Base-by-base conservation (phyloP, 2,113 vertebrate species). In the Lagenorhynchus albirostris region DNA sequence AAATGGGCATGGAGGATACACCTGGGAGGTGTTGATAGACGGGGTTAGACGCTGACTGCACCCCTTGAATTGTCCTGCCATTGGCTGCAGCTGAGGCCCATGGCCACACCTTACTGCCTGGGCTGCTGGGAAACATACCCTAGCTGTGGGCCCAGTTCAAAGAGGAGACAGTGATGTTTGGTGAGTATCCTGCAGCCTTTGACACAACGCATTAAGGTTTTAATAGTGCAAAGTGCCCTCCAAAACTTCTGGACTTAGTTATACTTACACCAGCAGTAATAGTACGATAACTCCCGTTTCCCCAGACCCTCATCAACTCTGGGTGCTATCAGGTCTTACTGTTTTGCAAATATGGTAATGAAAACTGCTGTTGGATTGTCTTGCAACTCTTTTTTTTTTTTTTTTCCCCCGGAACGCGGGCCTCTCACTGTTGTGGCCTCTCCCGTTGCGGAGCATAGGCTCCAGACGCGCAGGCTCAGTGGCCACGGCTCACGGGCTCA, bases 1-100 rank as follows among this genome's bases (percentile, higher is more conserved):
- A 25, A 62, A 44, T 10, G 33, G 18, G 11, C 31, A 2, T 8
- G 58, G 55, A 60, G 31, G 13, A 15, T 17, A 21, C 10, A 17
- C n/a, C 55, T 77, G 62, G 23, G n/a, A 36, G 15, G 14, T 70
- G 63, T 4, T 29, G 4, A 14, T 1, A 41, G 31, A 26, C 33
- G 1, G 0, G 15, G 9, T 12, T 6, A 26, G 17, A 8, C 13
- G 26, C 7, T 23, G 44, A 31, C 14, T 1, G 36, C 21, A 17
- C 26, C 23, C 23, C 20, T 31, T n/a, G 50, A 8, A 1, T 68
- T 41, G 26, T 44, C 44, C 47, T 67, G 68, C 44, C n/a, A 29
- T 41, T 84, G 88, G 38, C 67, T 77, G 10, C 36, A 50, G 25
- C 62, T 81, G 50, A 38, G 9, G 44, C 25, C 7, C 47, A 0